These are phyloP conservation scores for Neofelis nebulosa DNA, from an alignment of 2,113 vertebrate species.

Conservation along the genomic window DNA sequence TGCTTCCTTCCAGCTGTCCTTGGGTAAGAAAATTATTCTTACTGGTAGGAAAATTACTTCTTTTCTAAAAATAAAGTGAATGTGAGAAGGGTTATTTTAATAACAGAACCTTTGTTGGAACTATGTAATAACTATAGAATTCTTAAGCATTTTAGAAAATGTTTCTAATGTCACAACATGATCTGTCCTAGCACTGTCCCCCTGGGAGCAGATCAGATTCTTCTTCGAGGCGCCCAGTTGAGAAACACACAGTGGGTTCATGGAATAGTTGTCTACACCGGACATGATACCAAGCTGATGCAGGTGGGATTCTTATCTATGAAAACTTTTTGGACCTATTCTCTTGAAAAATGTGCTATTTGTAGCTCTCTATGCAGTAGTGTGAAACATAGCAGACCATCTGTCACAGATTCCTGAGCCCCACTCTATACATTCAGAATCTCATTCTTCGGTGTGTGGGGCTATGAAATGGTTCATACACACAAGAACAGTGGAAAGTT, in stretches of 20 bases:
- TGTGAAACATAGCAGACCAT: background rate
- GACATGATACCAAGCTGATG: constrained; percentile 99
- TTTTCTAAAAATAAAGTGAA: constrained; percentile 27
- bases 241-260: constrained; percentile 99
- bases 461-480: background rate
- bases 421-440: background rate
- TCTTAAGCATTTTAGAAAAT: background rate
- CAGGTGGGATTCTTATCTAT: constrained; percentile 88
- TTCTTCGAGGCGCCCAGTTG: constrained; percentile 96
- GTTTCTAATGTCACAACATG: constrained; percentile 4
- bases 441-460: background rate
- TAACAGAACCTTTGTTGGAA: background rate
- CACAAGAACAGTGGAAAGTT: background rate
- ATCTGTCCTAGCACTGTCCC: constrained; percentile 89
- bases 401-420: background rate
- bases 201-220: constrained; percentile 96
- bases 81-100: background rate
- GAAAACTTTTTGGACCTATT: background rate
- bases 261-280: constrained; percentile 98
- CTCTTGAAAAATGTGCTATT: background rate
- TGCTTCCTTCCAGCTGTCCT: background rate
- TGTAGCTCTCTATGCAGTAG: background rate
- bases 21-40: constrained; percentile 15
- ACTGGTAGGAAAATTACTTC: background rate
- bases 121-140: background rate